Evolutionary conservation across 1,140 invertebrate species (phyloP).

Genomic region (Wasmannia auropunctata): DNA sequence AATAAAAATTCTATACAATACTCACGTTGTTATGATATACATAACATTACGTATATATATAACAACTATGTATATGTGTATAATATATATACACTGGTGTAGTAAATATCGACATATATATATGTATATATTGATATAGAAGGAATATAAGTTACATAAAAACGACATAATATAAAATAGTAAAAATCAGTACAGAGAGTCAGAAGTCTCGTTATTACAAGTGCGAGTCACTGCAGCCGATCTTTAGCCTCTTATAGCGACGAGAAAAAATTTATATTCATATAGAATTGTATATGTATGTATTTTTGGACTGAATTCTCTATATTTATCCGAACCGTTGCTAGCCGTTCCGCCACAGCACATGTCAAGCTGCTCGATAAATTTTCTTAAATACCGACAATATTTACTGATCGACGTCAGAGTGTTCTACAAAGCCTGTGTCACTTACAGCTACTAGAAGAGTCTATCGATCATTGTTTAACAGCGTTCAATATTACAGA

Average conservation of each 20-base stretch:
- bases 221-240: slow-evolving; percentile 59
- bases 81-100: slow-evolving; percentile 2
- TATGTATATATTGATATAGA: slow-evolving; percentile 42
- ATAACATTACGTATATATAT: slow-evolving; percentile 35
- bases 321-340: slow-evolving; percentile 15
- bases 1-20: slow-evolving; percentile 79
- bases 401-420: slow-evolving; percentile 58
- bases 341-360: slow-evolving; percentile 8
- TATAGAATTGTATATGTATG: slow-evolving; percentile 34
- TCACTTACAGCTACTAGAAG: slow-evolving; percentile 45
- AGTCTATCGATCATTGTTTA: slow-evolving; percentile 30
- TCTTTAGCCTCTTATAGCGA: slow-evolving; percentile 25
- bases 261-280: slow-evolving; percentile 27
- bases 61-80: slow-evolving; percentile 51
- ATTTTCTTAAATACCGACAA: slow-evolving; percentile 40
- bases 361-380: slow-evolving; percentile 43
- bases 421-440: slow-evolving; percentile 58
- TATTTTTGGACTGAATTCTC: slow-evolving; percentile 20
- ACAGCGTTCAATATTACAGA: slow-evolving; percentile 44
- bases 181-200: slow-evolving; percentile 77
- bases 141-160: slow-evolving; percentile 71
- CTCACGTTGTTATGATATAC: slow-evolving; percentile 60
- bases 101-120: slow-evolving; percentile 26
- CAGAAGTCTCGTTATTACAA: slow-evolving; percentile 66
- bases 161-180: slow-evolving; percentile 76